phyloP scores from a whole-genome alignment of 2,113 vertebrate genomes.

The Trochalopteron elliotii region DNA sequence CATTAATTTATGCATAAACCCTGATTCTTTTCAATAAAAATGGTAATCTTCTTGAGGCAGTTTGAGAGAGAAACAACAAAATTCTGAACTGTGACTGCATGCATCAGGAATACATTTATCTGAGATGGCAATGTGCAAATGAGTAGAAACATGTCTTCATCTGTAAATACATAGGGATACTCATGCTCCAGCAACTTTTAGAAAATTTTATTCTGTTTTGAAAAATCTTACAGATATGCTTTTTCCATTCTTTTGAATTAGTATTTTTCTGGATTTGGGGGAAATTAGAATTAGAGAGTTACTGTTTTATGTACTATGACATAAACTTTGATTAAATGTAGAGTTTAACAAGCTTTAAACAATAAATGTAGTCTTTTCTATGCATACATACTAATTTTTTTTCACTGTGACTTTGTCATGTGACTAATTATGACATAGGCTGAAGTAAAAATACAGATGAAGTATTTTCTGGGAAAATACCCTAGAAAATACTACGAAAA shows the following conservation, averaged over 20 bases:
- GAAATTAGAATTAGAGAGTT: background rate
- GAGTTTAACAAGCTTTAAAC: background rate
- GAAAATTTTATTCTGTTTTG: background rate
- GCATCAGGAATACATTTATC: background rate
- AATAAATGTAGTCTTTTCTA: background rate
- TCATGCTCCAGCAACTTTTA: background rate
- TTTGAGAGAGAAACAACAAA: background rate
- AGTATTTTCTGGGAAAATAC: background rate
- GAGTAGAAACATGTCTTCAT: background rate
- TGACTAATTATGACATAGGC: background rate
- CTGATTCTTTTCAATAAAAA: background rate
- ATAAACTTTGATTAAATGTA: background rate
- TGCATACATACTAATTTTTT: background rate
- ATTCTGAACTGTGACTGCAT: background rate
- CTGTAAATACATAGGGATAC: background rate
- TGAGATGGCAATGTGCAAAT: background rate
- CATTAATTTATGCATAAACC: constrained; percentile 5
- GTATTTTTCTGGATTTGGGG: background rate
- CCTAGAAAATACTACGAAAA: too few relatives aligned
- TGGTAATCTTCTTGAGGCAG: background rate
- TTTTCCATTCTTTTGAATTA: background rate
- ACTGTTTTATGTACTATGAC: background rate
- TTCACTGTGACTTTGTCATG: background rate
- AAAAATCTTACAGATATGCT: background rate
- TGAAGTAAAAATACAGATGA: background rate